phyloP scores from a whole-genome alignment of 2,113 vertebrate species.

The Capreolus pygargus region DNA sequence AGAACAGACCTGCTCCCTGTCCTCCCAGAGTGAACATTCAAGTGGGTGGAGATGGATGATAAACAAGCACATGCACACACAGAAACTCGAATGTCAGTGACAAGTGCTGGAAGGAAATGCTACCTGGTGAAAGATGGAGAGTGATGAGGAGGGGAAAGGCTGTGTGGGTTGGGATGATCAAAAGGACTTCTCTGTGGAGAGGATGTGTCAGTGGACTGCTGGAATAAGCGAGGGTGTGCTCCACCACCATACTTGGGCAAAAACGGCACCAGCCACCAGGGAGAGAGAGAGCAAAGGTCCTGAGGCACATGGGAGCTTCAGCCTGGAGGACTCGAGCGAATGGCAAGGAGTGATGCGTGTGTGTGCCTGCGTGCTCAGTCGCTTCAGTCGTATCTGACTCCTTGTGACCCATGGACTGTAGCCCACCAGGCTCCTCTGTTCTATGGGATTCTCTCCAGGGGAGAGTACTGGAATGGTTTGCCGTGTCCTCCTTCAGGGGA shows the following conservation, averaged over 20 bases:
- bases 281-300: background rate
- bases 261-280: background rate
- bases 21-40: background rate
- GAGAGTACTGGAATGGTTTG: background rate
- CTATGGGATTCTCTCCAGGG: background rate
- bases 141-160: background rate
- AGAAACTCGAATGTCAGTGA: background rate
- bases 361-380: background rate
- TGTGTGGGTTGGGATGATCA: background rate
- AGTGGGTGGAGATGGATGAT: background rate
- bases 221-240: background rate
- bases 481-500: background rate
- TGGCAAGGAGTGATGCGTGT: accelerated
- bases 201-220: background rate
- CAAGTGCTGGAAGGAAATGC: background rate
- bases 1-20: background rate
- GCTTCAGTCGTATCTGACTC: background rate
- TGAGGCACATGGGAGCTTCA: background rate
- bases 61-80: background rate
- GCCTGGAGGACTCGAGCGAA: background rate
- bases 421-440: background rate
- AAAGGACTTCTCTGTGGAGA: background rate
- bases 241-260: background rate
- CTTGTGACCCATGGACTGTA: background rate
- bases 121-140: background rate